These are phyloP conservation scores for Hyalella azteca DNA, from an alignment of 2,888 invertebrate species.

Conservation along the genomic window DNA sequence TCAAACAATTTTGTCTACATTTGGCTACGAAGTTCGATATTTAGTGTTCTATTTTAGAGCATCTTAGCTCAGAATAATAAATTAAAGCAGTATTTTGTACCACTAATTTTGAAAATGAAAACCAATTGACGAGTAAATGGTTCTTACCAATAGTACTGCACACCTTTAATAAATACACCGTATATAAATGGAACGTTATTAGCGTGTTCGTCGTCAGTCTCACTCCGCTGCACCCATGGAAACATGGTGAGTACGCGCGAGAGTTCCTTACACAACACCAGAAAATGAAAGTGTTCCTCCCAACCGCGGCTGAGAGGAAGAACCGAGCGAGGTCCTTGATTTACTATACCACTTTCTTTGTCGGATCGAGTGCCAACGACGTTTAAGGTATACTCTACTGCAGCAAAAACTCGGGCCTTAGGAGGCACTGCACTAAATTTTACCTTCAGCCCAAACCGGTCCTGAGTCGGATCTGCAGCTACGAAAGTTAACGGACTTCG, in stretches of 20 bases:
- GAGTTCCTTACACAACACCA: constrained; percentile 15
- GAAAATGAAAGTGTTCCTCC: constrained; percentile 18
- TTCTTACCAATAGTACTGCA: too few species aligned
- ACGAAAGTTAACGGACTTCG: constrained; percentile 12
- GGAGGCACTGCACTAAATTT: not conserved
- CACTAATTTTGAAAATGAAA: too few species aligned
- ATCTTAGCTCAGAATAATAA: too few species aligned
- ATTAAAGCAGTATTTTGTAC: too few species aligned
- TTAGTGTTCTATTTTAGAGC: too few species aligned
- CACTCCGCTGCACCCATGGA: not conserved
- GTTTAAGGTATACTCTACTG: not conserved
- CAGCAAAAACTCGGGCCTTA: not conserved
- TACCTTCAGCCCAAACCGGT: constrained; percentile 1
- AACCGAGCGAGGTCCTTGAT: not conserved
- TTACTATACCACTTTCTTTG: constrained; percentile 9
- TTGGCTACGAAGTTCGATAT: too few species aligned
- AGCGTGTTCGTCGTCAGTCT: not conserved
- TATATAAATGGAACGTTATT: too few species aligned
- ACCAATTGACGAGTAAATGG: too few species aligned
- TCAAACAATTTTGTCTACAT: too few species aligned
- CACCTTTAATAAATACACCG: too few species aligned
- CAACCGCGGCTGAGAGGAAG: not conserved
- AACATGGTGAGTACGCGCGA: not conserved
- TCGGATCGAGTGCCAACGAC: not conserved
- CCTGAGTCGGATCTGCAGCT: not conserved